Conservation (phyloP, 2,888 invertebrate genomes). For the Sceliomorpha sp. region DNA sequence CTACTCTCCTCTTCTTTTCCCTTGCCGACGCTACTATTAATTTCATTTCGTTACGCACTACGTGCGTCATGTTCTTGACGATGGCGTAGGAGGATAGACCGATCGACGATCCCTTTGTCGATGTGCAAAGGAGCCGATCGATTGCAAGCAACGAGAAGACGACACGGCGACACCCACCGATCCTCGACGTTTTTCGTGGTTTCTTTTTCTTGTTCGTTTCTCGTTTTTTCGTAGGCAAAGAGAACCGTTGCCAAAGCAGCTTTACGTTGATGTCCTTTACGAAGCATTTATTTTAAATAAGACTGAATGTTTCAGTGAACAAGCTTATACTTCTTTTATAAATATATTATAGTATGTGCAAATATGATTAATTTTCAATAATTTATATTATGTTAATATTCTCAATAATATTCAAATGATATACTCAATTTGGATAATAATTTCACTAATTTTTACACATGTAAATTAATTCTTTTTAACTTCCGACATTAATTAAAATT, state of each 20-base stretch:
- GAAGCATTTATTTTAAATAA: too few species aligned
- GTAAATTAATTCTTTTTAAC: too few species aligned
- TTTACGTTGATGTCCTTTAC: too few species aligned
- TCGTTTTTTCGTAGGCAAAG: background rate
- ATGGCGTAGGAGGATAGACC: constrained; percentile 50
- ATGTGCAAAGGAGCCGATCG: constrained; percentile 39
- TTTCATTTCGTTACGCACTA: constrained; percentile 38
- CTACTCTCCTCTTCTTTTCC: constrained; percentile 6
- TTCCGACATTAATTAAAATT: too few species aligned
- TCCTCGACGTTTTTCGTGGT: constrained; percentile 20
- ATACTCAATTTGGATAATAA: too few species aligned
- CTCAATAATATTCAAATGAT: too few species aligned
- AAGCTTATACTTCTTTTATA: background rate
- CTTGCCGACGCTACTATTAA: constrained; percentile 27
- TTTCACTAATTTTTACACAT: too few species aligned
- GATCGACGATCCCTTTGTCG: constrained; percentile 38
- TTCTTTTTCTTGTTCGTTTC: too few species aligned
- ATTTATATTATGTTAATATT: too few species aligned
- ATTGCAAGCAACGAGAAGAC: constrained; percentile 41
- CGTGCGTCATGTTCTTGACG: constrained; percentile 36
- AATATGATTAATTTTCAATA: too few species aligned
- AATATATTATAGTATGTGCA: background rate
- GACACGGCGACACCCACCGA: constrained; percentile 29
- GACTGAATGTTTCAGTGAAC: too few species aligned
- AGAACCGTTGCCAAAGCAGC: too few species aligned